Evolutionary conservation across 2,888 invertebrate genomes (phyloP), one percentile per base, ranked within the genome.

Genomic region (Diabrotica balteata): DNA sequence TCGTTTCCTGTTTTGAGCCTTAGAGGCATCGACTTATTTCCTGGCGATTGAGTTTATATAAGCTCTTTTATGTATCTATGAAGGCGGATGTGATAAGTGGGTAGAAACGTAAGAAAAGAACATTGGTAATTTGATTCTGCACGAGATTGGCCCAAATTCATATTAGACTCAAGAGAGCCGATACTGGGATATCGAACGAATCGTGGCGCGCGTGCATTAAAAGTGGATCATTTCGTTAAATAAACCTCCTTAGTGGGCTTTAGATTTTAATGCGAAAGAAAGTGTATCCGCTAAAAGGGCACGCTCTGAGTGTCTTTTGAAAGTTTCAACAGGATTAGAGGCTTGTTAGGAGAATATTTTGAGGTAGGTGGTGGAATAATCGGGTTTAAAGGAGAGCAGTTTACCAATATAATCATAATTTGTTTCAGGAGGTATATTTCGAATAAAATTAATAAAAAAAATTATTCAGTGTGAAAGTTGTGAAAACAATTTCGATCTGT

Each of bases 101-200:
- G 32, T 32, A 32, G 32, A 32, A 32, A 32, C 32, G 32, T 32
- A 32, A 32, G 32, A 17, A 50, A 50, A 11, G 50, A 50, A 50
- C 50, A 11, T 50, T 50, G 50, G 11, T 50, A 50, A 50, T 50
- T 50, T 50, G 11, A 50, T 50, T n/a, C 50, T 50, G 50, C 7
- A 11, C 50, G 50, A 50, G 50, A 50, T 50, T 50, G 11, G 50
- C 50, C 50, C 17, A 10, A 50, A n/a, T 11, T 50, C 8, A 50
- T 50, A 50, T 50, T 10, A n/a, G 7, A 50, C 11, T 50, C 11
- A 17, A 50, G 50, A 50, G 10, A 50, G 8, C 50, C 10, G 8
- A 50, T 50, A 50, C 17, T 6, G 50, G 50, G 50, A 7, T 50
- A 17, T 32, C 32, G 50, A 11, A 50, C 11, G 17, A 11, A 11